Evolutionary conservation across 2,797 vertebrate species (phyloP).

Genomic region (Tinamus major): DNA sequence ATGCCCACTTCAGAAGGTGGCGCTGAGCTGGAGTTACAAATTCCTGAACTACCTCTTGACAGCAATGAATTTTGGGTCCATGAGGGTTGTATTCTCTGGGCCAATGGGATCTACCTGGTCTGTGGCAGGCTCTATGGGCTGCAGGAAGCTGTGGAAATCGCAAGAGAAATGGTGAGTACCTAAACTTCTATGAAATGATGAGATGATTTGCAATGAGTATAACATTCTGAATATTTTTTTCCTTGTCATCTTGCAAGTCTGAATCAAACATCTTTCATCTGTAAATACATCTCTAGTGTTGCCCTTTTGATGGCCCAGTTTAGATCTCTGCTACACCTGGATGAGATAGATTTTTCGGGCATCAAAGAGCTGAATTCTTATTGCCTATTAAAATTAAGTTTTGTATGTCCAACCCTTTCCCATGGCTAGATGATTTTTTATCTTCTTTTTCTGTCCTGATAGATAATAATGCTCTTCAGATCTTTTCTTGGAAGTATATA

Average conservation of each 20-base stretch:
- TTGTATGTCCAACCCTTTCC: neutral
- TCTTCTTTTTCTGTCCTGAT: neutral
- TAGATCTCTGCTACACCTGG: neutral
- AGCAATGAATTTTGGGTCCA: constrained; percentile 99
- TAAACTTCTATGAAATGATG: neutral
- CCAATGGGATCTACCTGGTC: constrained; percentile 98
- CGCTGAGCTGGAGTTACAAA: constrained; percentile 90
- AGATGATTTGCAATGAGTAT: neutral
- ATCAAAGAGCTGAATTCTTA: neutral
- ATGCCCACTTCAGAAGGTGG: constrained; percentile 82
- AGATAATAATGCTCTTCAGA: neutral
- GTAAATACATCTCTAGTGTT: neutral
- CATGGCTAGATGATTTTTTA: fast-evolving
- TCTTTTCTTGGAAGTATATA: neutral
- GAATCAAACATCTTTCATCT: neutral
- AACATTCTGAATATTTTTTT: neutral
- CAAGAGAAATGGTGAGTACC: constrained; percentile 92
- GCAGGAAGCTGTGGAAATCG: constrained; percentile 97
- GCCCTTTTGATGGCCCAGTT: neutral
- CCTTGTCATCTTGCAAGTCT: neutral
- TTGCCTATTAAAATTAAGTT: neutral
- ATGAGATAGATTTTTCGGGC: neutral
- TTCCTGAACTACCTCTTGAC: constrained; percentile 98
- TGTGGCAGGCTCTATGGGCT: constrained; percentile 97
- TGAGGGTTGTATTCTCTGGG: constrained; percentile 97